A percentile compares a stretch with the other conserved stretches of the same genome.
These are phyloP conservation scores for Athripsodes cinereus DNA, from an alignment of 2,888 invertebrate species.

Conservation along the genomic window DNA sequence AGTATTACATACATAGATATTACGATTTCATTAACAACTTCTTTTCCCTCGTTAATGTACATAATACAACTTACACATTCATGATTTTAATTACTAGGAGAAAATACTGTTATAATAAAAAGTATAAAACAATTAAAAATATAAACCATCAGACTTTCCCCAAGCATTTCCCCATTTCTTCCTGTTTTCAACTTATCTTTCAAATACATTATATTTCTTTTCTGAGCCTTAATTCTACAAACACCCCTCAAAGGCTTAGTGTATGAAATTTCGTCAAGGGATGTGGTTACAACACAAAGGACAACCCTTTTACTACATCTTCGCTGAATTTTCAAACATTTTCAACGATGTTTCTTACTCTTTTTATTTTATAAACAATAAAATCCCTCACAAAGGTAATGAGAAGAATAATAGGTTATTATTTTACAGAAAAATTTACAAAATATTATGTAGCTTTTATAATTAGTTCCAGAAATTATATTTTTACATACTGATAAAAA, in stretches of 20 bases:
- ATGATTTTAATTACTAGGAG: neutral
- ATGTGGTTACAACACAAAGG: slow-evolving; percentile 22
- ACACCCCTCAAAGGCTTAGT: slow-evolving; percentile 3
- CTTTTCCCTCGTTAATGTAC: too few relatives aligned
- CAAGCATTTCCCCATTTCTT: neutral
- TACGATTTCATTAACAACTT: too few relatives aligned
- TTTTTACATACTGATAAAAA: too few relatives aligned
- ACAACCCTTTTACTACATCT: slow-evolving; percentile 22
- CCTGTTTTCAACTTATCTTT: neutral
- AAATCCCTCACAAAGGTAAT: too few relatives aligned
- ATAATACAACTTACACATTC: too few relatives aligned
- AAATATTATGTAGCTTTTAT: too few relatives aligned
- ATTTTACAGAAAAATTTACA: too few relatives aligned
- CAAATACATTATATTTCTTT: neutral
- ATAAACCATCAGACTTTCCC: neutral
- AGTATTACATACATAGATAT: too few relatives aligned
- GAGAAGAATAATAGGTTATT: too few relatives aligned
- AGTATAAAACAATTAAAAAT: neutral
- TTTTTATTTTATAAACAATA: too few relatives aligned
- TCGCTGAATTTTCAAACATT: neutral
- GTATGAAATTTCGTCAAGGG: slow-evolving; percentile 9
- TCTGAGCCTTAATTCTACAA: neutral
- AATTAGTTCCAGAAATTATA: too few relatives aligned
- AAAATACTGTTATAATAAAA: neutral
- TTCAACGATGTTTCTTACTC: neutral